Percentiles rank a stretch among this genome's conserved stretches.
Conservation (phyloP, 2,797 vertebrate genomes). For the Tarsius wallacei region DNA sequence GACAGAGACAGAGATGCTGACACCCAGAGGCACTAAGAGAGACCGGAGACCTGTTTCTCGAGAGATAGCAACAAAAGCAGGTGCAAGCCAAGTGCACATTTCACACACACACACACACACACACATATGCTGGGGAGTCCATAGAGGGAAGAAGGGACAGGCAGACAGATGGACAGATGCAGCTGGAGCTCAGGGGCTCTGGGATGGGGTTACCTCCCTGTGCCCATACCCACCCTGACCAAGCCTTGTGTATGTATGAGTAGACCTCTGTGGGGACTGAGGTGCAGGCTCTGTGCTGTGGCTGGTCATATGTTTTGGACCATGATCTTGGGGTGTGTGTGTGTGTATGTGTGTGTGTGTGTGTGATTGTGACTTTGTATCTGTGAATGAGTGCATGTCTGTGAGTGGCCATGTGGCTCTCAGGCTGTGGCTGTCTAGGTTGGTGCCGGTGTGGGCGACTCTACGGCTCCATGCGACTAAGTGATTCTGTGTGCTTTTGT, state of each 20-base stretch:
- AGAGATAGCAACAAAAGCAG: not conserved
- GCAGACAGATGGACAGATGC: not conserved
- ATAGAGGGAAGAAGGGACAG: not conserved
- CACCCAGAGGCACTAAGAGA: not conserved
- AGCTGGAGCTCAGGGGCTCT: not conserved
- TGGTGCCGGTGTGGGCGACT: not conserved
- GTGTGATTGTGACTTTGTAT: too few species aligned
- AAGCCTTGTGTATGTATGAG: not conserved
- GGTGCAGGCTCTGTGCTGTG: not conserved
- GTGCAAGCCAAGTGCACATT: not conserved
- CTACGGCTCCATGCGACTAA: too few species aligned
- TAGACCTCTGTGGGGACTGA: not conserved
- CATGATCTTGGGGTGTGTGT: not conserved
- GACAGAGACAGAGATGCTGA: not conserved
- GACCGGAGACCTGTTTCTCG: not conserved
- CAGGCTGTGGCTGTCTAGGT: not conserved
- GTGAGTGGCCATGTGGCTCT: fast-evolving
- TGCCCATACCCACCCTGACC: not conserved
- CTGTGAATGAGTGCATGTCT: too few species aligned
- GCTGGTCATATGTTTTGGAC: not conserved
- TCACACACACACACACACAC: fast-evolving
- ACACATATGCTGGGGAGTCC: not conserved
- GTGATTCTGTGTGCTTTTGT: too few species aligned
- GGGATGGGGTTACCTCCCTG: not conserved
- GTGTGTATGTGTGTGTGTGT: not conserved